Evolutionary conservation across 2,888 invertebrate species (phyloP).

Genomic region (Augochlorella aurata): DNA sequence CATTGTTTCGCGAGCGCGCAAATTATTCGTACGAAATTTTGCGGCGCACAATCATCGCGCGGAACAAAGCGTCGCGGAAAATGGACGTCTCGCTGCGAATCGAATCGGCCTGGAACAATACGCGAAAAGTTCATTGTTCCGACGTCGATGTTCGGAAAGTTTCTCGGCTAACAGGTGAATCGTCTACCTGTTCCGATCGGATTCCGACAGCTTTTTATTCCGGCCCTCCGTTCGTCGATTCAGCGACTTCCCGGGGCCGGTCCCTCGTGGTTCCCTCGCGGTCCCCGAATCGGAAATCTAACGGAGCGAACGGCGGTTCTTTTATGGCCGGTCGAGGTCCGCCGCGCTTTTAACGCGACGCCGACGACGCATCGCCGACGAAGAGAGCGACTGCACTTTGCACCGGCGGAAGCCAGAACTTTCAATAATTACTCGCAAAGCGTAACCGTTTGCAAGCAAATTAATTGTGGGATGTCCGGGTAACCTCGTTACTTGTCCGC

Average conservation of each 20-base stretch:
- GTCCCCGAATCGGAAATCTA: no score
- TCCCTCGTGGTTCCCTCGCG: no score
- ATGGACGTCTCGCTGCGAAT: not conserved
- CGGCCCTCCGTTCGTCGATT: no score
- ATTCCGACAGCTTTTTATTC: not conserved
- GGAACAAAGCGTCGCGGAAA: not conserved
- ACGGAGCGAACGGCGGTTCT: not conserved
- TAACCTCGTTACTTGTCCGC: slow-evolving; percentile 74
- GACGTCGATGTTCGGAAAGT: not conserved
- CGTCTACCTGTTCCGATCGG: not conserved
- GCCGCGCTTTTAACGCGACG: slow-evolving; percentile 19
- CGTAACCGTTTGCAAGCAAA: slow-evolving; percentile 70
- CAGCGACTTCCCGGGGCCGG: no score
- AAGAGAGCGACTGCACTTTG: slow-evolving; percentile 40
- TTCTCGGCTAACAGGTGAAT: not conserved
- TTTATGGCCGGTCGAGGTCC: not conserved
- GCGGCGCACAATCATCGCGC: no score
- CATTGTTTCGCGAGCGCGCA: no score
- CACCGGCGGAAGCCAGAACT: slow-evolving; percentile 38
- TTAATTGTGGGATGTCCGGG: slow-evolving; percentile 74
- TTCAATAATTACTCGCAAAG: slow-evolving; percentile 66
- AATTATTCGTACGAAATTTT: no score
- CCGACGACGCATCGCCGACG: slow-evolving; percentile 18
- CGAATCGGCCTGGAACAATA: not conserved
- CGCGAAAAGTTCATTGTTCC: not conserved